Conservation (phyloP, 2,113 vertebrate genomes). For the Speoplatyrhinus poulsoni region DNA sequence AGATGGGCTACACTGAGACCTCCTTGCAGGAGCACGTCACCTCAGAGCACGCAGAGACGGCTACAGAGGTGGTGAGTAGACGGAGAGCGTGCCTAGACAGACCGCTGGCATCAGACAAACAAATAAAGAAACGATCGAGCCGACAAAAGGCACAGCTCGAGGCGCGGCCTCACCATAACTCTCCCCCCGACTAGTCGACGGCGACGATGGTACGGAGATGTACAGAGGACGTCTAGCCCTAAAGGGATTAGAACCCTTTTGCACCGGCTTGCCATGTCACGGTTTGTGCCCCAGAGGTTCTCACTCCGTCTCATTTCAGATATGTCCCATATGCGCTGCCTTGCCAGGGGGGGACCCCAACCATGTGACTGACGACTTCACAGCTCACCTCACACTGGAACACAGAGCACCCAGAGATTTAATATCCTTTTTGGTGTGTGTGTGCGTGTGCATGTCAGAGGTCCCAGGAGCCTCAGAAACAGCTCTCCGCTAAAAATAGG, state of each 20-base stretch:
- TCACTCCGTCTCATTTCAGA: constrained; percentile 77
- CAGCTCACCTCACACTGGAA: constrained; percentile 99
- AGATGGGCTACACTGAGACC: constrained; percentile 97
- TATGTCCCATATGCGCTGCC: constrained; percentile 98
- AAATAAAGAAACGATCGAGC: neutral
- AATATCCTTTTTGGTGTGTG: constrained; percentile 88
- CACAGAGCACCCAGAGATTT: constrained; percentile 99
- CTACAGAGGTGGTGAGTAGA: constrained; percentile 95
- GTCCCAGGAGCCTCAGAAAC: too few relatives aligned
- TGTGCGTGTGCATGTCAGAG: neutral
- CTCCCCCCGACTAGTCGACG: too few relatives aligned
- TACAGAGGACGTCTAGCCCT: too few relatives aligned
- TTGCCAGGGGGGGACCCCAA: constrained; percentile 98
- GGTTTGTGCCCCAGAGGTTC: neutral
- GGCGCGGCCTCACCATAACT: too few relatives aligned
- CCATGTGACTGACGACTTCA: constrained; percentile 99
- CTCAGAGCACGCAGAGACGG: constrained; percentile 96
- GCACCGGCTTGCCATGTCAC: too few relatives aligned
- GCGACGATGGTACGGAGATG: too few relatives aligned
- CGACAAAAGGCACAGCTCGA: too few relatives aligned
- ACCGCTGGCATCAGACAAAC: neutral
- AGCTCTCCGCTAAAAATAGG: too few relatives aligned
- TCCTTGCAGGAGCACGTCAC: constrained; percentile 98
- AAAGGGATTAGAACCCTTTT: too few relatives aligned
- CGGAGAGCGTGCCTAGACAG: neutral